Evolutionary conservation across 2,113 vertebrate genomes (phyloP).

Genomic region (Thamnophis sirtalis): DNA sequence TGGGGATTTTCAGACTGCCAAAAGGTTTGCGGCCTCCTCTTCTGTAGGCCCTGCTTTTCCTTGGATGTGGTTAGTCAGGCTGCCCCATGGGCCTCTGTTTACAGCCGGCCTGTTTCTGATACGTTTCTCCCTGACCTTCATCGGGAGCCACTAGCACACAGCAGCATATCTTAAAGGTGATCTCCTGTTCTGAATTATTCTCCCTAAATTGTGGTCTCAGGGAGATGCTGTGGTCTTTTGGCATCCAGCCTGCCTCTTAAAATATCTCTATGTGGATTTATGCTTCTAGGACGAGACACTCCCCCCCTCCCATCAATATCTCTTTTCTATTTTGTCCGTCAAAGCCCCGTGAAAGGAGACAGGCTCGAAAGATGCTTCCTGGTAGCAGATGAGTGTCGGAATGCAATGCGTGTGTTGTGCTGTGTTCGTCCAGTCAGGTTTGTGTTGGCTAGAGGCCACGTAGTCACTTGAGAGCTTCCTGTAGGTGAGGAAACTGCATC

Average conservation of each 20-base stretch:
- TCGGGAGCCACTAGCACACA: background rate
- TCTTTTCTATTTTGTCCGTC: slow-evolving; percentile 3
- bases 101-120: slow-evolving; percentile 13
- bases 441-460: slow-evolving; percentile 60
- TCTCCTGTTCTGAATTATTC: background rate
- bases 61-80: background rate
- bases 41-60: background rate
- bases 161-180: background rate
- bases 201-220: background rate
- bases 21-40: background rate
- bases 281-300: background rate
- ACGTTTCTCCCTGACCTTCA: background rate
- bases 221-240: background rate
- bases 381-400: slow-evolving; percentile 63
- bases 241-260: fast-evolving
- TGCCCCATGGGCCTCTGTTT: background rate
- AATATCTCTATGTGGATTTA: background rate
- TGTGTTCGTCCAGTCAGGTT: slow-evolving; percentile 66
- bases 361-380: slow-evolving; percentile 43
- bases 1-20: background rate
- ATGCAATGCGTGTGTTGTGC: slow-evolving; percentile 38
- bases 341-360: slow-evolving; percentile 21
- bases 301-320: too few relatives aligned
- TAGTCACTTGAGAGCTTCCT: slow-evolving; percentile 47
- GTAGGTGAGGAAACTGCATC: slow-evolving; percentile 58